Conservation (phyloP, 2,888 invertebrate genomes). For the Leptinotarsa rubiginosa region DNA sequence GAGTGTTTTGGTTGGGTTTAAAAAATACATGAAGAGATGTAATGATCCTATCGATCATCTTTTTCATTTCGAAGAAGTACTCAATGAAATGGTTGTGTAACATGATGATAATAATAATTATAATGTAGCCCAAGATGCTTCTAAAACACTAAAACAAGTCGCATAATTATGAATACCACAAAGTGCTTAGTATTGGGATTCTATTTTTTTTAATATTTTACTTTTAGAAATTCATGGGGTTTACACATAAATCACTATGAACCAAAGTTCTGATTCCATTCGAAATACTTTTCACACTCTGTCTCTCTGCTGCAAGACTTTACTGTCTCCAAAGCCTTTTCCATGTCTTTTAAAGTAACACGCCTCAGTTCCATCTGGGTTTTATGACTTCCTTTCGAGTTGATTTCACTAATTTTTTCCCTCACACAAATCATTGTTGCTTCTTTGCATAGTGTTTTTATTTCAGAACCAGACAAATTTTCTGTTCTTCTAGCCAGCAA, state of each 20-base stretch:
- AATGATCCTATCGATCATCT: too few species aligned
- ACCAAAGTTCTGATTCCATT: conserved; percentile 76
- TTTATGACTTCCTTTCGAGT: conserved; percentile 45
- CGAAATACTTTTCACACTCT: conserved; percentile 69
- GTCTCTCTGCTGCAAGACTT: conserved; percentile 72
- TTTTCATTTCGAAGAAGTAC: too few species aligned
- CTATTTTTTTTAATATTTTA: neutral
- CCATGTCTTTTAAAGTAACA: conserved; percentile 59
- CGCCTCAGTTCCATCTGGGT: conserved; percentile 64
- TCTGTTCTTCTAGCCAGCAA: conserved; percentile 71
- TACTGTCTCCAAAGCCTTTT: conserved; percentile 65
- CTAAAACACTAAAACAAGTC: too few species aligned
- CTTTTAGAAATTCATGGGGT: neutral
- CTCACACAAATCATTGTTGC: conserved; percentile 85
- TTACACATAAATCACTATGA: conserved; percentile 37
- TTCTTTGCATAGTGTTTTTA: conserved; percentile 89
- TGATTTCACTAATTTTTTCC: conserved; percentile 59
- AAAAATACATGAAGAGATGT: too few species aligned
- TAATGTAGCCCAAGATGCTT: too few species aligned
- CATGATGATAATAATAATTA: too few species aligned
- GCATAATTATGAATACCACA: too few species aligned
- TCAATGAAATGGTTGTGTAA: too few species aligned
- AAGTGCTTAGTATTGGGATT: too few species aligned
- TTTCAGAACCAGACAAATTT: conserved; percentile 90
- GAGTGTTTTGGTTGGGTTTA: too few species aligned